phyloP scores from a whole-genome alignment of 2,888 invertebrate genomes.

The Spisula subtruncata region DNA sequence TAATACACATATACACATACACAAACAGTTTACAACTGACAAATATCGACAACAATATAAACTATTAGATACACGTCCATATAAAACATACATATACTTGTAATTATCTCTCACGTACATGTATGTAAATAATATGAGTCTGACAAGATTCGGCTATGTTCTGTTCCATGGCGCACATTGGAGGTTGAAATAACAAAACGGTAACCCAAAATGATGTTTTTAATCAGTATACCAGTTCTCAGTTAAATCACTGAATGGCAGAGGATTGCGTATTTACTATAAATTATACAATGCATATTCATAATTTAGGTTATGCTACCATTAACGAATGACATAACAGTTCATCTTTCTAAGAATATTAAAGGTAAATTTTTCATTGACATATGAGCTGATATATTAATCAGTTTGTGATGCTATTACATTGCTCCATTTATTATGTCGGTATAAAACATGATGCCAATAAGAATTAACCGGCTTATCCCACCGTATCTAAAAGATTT shows the following conservation, averaged over 20 bases:
- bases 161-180: not conserved
- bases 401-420: too few relatives aligned
- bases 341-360: too few relatives aligned
- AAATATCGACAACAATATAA: conserved; percentile 52
- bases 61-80: conserved; percentile 39
- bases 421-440: not conserved
- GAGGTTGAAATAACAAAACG: too few relatives aligned
- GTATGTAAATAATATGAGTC: conserved; percentile 14
- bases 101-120: not conserved
- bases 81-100: conserved; percentile 26
- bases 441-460: not conserved
- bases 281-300: too few relatives aligned
- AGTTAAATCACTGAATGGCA: too few relatives aligned
- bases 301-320: too few relatives aligned
- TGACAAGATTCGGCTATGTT: not conserved
- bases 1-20: conserved; percentile 39
- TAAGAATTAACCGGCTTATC: not conserved
- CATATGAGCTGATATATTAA: too few relatives aligned
- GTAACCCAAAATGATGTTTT: too few relatives aligned
- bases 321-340: too few relatives aligned
- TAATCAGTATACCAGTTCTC: too few relatives aligned
- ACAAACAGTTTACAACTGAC: conserved; percentile 55
- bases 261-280: too few relatives aligned
- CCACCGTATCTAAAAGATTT: not conserved
- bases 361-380: too few relatives aligned